Evolutionary conservation across 2,113 vertebrate genomes (phyloP), one percentile per base, ranked within the genome.

Genomic region (Myanophis thanlyinensis): DNA sequence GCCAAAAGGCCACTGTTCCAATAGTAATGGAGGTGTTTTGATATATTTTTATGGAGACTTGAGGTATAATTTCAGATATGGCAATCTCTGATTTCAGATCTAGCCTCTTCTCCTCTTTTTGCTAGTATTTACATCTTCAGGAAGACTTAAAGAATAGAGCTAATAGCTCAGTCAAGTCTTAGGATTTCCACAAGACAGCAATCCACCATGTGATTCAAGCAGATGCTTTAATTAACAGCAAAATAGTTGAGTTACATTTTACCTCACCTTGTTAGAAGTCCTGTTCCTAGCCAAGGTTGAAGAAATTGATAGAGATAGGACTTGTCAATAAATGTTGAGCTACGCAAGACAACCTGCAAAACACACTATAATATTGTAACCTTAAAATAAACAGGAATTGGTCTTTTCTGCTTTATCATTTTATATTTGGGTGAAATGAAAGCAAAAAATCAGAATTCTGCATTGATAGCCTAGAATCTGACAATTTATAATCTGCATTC

Each of bases 221-320:
- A 8, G 11, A 13, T 49, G 2, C n/a, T 62, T 13, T 80, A 80
- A 80, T 80, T 40, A 22, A 40, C 18, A 3, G 35, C 20, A 13
- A 12, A 1, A 7, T 44, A 92, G 5, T 44, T 62, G 12, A 85
- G 13, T 62, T 85, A 15, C 3, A 49, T 23, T 67, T 73, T 67
- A 56, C 40, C 44, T 7, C 97, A 99, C 98, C 99, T 99, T 0
- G 99, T 99, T 27, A 99, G 98, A 67, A 99, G 98, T 84, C 99
- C 99, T 25, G 98, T 98, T 85, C 99, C 99, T 85, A 99, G 98
- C 99, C 99, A 99, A 0, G 99, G 98, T 5, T 99, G 97, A n/a
- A 99, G 95, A 93, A 99, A 99, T 5, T 89, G 95, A 92, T 99
- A 99, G 3, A 96, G 0, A 87, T 93, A 97, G 0, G 98, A 96